These are phyloP conservation scores for Apamea epomidion DNA, from an alignment of 2,888 invertebrate genomes.

Conservation along the genomic window DNA sequence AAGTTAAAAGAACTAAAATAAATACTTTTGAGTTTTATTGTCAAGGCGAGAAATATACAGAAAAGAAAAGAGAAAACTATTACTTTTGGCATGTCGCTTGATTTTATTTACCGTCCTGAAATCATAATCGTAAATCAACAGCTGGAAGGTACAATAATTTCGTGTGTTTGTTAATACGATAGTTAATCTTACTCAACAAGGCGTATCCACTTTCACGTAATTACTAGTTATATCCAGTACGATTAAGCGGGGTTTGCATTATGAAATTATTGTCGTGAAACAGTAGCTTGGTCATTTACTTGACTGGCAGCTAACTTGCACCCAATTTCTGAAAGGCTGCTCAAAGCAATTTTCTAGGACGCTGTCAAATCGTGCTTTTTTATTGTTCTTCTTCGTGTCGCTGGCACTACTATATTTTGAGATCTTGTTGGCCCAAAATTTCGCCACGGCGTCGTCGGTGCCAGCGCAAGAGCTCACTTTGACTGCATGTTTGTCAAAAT, in stretches of 20 bases:
- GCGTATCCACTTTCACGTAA: slow-evolving; percentile 55
- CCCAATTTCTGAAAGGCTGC: neutral
- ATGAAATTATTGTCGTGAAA: slow-evolving; percentile 34
- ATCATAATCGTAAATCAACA: slow-evolving; percentile 24
- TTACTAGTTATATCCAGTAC: slow-evolving; percentile 28
- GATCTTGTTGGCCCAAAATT: too few species aligned
- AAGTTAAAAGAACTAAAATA: neutral
- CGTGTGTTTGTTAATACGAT: slow-evolving; percentile 27
- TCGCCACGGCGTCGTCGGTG: too few species aligned
- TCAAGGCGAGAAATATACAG: neutral
- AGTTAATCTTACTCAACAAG: slow-evolving; percentile 41
- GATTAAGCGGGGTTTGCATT: slow-evolving; percentile 13
- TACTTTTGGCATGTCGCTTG: neutral
- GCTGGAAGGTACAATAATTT: slow-evolving; percentile 30
- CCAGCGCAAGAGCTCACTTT: too few species aligned
- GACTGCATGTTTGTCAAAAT: neutral
- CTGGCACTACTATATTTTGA: too few species aligned
- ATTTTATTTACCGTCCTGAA: neutral
- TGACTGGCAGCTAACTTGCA: neutral
- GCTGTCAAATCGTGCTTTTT: too few species aligned
- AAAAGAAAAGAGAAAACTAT: neutral
- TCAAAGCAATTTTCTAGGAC: neutral
- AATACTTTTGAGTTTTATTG: neutral
- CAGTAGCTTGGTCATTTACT: neutral
- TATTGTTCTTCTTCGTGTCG: too few species aligned